These are phyloP conservation scores for Eriosoma lanigerum DNA, from an alignment of 1,140 invertebrate species.

Conservation along the genomic window DNA sequence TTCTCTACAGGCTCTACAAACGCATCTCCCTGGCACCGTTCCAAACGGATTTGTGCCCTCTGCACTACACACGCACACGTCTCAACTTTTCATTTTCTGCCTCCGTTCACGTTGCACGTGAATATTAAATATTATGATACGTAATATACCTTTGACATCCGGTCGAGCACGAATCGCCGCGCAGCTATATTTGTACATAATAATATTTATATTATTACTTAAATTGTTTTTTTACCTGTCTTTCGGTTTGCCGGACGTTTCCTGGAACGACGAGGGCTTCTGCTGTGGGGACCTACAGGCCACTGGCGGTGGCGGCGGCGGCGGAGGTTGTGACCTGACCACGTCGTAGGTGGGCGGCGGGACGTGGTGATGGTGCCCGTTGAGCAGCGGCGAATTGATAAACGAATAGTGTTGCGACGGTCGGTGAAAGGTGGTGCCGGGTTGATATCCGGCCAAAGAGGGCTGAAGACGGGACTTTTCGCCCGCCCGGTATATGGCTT, in stretches of 20 bases:
- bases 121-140: too few relatives aligned
- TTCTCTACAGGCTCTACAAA: background rate
- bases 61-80: too few relatives aligned
- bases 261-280: slow-evolving; percentile 56
- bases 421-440: slow-evolving; percentile 29
- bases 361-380: slow-evolving; percentile 57
- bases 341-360: slow-evolving; percentile 60
- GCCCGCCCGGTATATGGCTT: slow-evolving; percentile 69
- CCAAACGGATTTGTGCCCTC: background rate
- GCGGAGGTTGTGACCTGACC: slow-evolving; percentile 55
- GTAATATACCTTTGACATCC: background rate
- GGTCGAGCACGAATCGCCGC: too few relatives aligned
- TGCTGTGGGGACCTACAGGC: slow-evolving; percentile 30
- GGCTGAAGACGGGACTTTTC: slow-evolving; percentile 61
- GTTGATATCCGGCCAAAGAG: slow-evolving; percentile 57
- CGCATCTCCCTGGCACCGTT: background rate
- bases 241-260: slow-evolving; percentile 59
- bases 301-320: slow-evolving; percentile 56
- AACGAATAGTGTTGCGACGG: background rate
- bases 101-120: too few relatives aligned
- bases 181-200: background rate
- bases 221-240: slow-evolving; percentile 56
- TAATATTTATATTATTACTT: too few relatives aligned
- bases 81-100: too few relatives aligned
- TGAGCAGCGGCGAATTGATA: slow-evolving; percentile 58